Evolutionary conservation across 1,140 invertebrate species (phyloP), one percentile per base, ranked within the genome.

Genomic region (Sitophilus oryzae): DNA sequence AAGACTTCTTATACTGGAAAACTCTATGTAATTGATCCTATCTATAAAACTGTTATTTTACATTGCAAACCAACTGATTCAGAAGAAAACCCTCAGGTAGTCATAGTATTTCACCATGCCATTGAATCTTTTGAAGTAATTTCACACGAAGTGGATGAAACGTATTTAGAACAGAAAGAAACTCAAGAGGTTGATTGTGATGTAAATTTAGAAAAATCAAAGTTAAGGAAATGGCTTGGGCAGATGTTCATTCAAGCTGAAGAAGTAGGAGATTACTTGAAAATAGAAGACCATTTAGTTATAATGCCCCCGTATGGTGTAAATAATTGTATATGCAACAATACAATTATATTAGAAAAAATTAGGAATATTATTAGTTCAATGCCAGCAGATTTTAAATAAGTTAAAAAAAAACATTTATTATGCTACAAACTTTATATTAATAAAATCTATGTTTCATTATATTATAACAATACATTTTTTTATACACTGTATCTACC

Each of bases 301-400:
- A 71, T 71, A 40, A 55, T 58, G 11, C 65, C 68, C 8, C 70
- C 70, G 1, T 71, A 70, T 64, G 62, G 56, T 11, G 30, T 51
- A 15, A 56, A 67, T 20, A 64, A 65, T 34, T 69, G 65, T 54
- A 59, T 62, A 41, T 68, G 63, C 58, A 62, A 61, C 44, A 71
- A 69, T 56, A 64, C 60, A 15, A 65, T 70, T 19, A 54, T 71
- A 45, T 65, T 71, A 22, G 63, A 68, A 45, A 62, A 62, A 42
- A 63, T 71, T 51, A 56, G 60, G 49, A 60, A 62, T 19, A 54
- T 71, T 49, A 59, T 71, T 16, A 38, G 57, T 43, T 58, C 57
- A 61, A 68, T 70, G 67, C 68, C 68, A 18, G 4, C 19, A 23
- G 57, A 66, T 16, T 65, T 62, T 30, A 6, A 6, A 30, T 30